phyloP scores from a whole-genome alignment of 64 coral and sea anemone genomes.

The Montipora foliosa region DNA sequence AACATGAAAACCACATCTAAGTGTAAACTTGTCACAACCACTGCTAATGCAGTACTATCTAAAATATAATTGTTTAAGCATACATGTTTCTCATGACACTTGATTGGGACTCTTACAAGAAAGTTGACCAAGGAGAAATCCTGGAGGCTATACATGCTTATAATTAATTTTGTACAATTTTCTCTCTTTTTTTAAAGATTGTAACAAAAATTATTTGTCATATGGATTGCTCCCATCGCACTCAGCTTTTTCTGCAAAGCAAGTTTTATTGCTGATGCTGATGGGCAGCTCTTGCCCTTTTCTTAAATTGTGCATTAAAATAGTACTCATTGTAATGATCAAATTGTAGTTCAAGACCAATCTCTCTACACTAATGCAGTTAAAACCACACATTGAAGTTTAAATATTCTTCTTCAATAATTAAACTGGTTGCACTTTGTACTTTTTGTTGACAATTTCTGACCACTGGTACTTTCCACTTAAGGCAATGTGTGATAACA shows the following conservation, averaged over 20 bases:
- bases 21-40: too few relatives aligned
- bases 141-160: background rate
- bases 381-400: background rate
- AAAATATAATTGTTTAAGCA: too few relatives aligned
- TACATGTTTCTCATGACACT: too few relatives aligned
- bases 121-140: background rate
- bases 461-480: background rate
- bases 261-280: background rate
- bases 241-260: background rate
- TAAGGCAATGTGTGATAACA: background rate
- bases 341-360: background rate
- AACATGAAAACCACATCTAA: too few relatives aligned
- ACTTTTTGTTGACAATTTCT: background rate
- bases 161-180: background rate
- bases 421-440: background rate
- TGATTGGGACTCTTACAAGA: too few relatives aligned
- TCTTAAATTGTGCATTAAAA: background rate
- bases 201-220: background rate
- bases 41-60: too few relatives aligned
- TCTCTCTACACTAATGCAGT: background rate
- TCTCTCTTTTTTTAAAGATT: background rate
- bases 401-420: background rate
- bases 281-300: constrained; percentile 1
- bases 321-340: background rate
- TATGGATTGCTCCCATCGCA: background rate